Conservation (phyloP, 2,113 vertebrate species). For the Baryphthengus martii region DNA sequence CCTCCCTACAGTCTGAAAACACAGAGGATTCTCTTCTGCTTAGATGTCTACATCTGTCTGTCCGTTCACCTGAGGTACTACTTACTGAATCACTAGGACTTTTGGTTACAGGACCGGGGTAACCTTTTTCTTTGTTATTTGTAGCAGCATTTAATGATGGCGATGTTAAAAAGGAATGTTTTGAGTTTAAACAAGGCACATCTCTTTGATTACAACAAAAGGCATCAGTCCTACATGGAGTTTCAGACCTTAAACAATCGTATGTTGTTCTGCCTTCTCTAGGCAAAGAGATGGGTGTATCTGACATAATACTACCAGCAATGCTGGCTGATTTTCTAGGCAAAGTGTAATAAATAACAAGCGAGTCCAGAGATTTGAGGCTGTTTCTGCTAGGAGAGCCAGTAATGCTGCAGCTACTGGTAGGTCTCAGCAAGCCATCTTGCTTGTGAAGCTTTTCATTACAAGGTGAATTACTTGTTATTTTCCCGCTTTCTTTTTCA, state of each 20-base stretch:
- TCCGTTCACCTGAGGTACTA: not conserved
- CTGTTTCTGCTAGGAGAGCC: not conserved
- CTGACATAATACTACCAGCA: constrained; percentile 19
- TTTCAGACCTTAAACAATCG: not conserved
- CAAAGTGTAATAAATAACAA: constrained; percentile 61
- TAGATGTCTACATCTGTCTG: not conserved
- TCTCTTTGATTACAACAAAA: constrained; percentile 1
- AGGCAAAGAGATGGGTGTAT: constrained; percentile 14
- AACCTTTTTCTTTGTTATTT: not conserved
- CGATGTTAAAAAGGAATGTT: not conserved
- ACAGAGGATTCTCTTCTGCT: constrained; percentile 33
- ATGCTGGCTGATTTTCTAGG: constrained; percentile 68
- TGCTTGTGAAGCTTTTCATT: constrained; percentile 37
- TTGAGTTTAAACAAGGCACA: not conserved
- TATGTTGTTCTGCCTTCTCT: constrained; percentile 1
- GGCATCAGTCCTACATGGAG: not conserved
- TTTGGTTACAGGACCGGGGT: not conserved
- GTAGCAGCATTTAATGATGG: not conserved
- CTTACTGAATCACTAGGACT: not conserved
- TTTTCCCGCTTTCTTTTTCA: constrained; percentile 29
- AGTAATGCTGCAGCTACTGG: not conserved
- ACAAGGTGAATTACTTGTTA: constrained; percentile 10
- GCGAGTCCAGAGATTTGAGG: constrained; percentile 1
- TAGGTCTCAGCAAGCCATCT: not conserved
- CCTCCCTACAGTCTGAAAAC: constrained; percentile 17